Evolutionary conservation across 1,140 invertebrate genomes (phyloP), one percentile per base, ranked within the genome.

Genomic region (Chlorops oryzae): DNA sequence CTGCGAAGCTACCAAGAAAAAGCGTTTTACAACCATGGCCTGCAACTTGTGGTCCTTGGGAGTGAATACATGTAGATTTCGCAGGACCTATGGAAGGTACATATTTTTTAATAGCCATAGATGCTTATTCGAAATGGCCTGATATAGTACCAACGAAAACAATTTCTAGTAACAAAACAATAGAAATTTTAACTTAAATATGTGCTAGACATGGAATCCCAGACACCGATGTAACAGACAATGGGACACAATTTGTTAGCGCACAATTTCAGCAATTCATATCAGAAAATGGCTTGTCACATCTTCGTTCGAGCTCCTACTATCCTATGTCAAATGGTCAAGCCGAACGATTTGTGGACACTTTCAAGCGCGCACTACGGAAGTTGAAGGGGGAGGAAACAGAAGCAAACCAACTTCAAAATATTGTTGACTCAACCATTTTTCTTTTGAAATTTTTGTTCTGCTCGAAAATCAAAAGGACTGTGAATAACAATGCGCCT

Each of bases 301-400:
- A 59, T 45, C 52, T 35, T 37, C 58, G 35, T 39, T 53, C 21
- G 10, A 25, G 13, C 17, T 23, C 24, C 13, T 56, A 50, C 40
- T 52, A 62, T 55, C 59, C 61, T 20, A 58, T 34, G 2, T 59
- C 58, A 3, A 71, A 69, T 55, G 61, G 59, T 7, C 57, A 56
- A 20, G 61, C 61, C 6, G 61, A 68, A 58, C 65, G 51, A 21
- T 53, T 53, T 34, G 51, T 53, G 6, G 46, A 53, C 18, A 53
- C 51, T n/a, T 28, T 53, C 20, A 53, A 49, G 15, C 45, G 41
- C 3, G 17, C 40, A 13, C 18, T 52, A 9, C 32, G 34, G 24
- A 52, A 52, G 37, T n/a, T 42, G 1, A 21, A 44, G 5, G 41
- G 28, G 32, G 49, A 51, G 28, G 49, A 35, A 24, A 51, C 20